Conservation (phyloP, 1,140 invertebrate genomes). For the Halesus radiatus region DNA sequence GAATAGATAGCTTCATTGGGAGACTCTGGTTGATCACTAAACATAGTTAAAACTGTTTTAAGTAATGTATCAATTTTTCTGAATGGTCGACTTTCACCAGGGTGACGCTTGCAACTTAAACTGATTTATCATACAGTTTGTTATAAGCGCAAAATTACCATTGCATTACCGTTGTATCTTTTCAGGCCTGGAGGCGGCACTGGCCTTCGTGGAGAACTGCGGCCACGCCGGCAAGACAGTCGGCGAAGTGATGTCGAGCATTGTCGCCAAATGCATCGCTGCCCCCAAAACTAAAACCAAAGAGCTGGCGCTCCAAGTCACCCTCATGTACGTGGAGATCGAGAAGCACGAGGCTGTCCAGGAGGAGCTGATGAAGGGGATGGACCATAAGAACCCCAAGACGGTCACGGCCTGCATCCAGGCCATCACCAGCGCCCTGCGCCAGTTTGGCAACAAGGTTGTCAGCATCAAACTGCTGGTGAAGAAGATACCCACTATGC, state of each 20-base stretch:
- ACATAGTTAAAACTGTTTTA: too few species aligned
- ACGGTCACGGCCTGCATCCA: constrained; percentile 89
- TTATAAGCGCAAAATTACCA: neutral
- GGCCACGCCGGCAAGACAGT: constrained; percentile 87
- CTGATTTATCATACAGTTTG: too few species aligned
- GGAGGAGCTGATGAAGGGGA: constrained; percentile 93
- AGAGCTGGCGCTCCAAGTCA: constrained; percentile 90
- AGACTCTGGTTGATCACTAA: too few species aligned
- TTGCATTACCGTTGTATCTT: too few species aligned
- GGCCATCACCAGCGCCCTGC: constrained; percentile 81
- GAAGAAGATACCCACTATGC: constrained; percentile 86
- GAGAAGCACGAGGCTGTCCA: constrained; percentile 93
- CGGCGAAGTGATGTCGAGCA: constrained; percentile 89
- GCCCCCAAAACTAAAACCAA: constrained; percentile 93
- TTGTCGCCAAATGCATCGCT: constrained; percentile 93
- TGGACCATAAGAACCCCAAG: constrained; percentile 97
- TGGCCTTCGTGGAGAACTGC: constrained; percentile 93
- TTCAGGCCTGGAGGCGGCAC: constrained; percentile 83
- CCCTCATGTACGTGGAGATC: constrained; percentile 95
- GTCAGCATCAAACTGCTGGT: constrained; percentile 90
- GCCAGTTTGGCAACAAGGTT: constrained; percentile 93
- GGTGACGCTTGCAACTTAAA: too few species aligned
- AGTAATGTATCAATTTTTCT: too few species aligned
- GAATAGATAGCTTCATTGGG: too few species aligned
- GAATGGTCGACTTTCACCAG: too few species aligned